A percentile compares a stretch with the other conserved stretches of the same genome.
These are phyloP conservation scores for Porites evermanni DNA, from an alignment of 92 coral and sea anemone species.

Conservation along the genomic window DNA sequence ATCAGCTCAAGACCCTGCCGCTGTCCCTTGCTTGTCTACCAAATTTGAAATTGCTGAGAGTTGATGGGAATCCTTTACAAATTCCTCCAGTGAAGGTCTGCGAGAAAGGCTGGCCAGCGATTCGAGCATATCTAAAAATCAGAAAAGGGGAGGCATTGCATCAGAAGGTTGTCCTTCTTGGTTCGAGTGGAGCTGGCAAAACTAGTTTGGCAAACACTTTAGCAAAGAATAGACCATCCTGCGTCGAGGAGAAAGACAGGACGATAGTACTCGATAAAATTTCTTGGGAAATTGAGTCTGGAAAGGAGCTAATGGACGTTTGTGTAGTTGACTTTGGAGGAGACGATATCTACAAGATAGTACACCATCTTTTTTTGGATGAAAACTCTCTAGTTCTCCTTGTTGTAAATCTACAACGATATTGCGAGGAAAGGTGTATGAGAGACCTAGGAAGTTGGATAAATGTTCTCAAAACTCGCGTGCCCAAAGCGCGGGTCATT, in stretches of 20 bases:
- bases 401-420: slow-evolving; percentile 58
- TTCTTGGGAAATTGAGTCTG: slow-evolving; percentile 63
- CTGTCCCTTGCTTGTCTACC: background rate
- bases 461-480: slow-evolving; percentile 59
- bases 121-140: slow-evolving; percentile 45
- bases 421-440: slow-evolving; percentile 43
- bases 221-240: slow-evolving; percentile 32
- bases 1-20: background rate
- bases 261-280: slow-evolving; percentile 67
- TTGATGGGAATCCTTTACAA: slow-evolving; percentile 32
- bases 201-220: slow-evolving; percentile 68
- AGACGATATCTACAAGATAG: slow-evolving; percentile 60
- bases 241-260: slow-evolving; percentile 58
- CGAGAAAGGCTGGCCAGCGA: slow-evolving; percentile 60
- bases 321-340: slow-evolving; percentile 77
- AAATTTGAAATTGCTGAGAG: slow-evolving; percentile 34
- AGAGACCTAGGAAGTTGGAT: slow-evolving; percentile 72
- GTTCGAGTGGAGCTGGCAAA: slow-evolving; percentile 74
- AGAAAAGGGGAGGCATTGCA: slow-evolving; percentile 41
- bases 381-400: slow-evolving; percentile 61
- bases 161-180: slow-evolving; percentile 67
- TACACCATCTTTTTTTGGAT: slow-evolving; percentile 74
- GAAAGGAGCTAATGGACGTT: slow-evolving; percentile 53
- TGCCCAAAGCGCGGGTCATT: slow-evolving; percentile 62
- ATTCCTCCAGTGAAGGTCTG: slow-evolving; percentile 51